Evolutionary conservation across 1,140 invertebrate species (phyloP), one percentile per base, ranked within the genome.

Genomic region (Brachystomella parvula): DNA sequence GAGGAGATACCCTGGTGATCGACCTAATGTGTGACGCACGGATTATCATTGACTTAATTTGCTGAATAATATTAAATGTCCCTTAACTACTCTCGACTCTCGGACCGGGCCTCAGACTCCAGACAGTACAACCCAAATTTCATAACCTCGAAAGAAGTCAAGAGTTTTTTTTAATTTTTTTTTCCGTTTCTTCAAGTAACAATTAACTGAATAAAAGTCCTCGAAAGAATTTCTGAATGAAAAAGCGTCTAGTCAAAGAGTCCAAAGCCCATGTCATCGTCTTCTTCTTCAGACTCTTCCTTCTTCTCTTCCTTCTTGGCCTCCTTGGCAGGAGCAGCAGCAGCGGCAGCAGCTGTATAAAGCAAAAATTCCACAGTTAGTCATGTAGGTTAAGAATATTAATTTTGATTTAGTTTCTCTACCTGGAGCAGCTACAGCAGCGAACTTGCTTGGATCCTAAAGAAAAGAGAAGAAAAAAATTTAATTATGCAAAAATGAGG

Each of bases 191-290:
- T n/a, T n/a, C n/a, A 53, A 53, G 24, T 24, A 24, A 53, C 49
- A 53, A 53, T 53, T 53, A 53, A 6, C 39, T 9, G 21, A 53
- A 53, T 53, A 53, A 53, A 24, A 17, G 49, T 53, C 49, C 12
- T 17, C 12, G 9, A 15, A 17, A 44, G 39, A 44, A 44, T 12
- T n/a, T 9, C 9, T 9, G n/a, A 44, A 44, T 44, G 39, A 44
- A 44, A n/a, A 44, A 44, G n/a, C n/a, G 39, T 64, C 86, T 94
- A 95, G 79, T 95, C 93, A 76, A 96, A 96, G 17, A 96, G 87
- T 80, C 91, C 92, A 77, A 96, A 94, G 76, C 94, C 95, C 92
- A 98, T 96, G 77, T 95, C 93, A 75, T 97, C 95, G 77, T 96
- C 94, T 75, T 91, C 90, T 31, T 83, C 84, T 76, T 88, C 86